A percentile compares a stretch with the other conserved stretches of the same genome.
These are phyloP conservation scores for Dipodomys spectabilis DNA, from an alignment of 2,113 vertebrate species.

Conservation along the genomic window DNA sequence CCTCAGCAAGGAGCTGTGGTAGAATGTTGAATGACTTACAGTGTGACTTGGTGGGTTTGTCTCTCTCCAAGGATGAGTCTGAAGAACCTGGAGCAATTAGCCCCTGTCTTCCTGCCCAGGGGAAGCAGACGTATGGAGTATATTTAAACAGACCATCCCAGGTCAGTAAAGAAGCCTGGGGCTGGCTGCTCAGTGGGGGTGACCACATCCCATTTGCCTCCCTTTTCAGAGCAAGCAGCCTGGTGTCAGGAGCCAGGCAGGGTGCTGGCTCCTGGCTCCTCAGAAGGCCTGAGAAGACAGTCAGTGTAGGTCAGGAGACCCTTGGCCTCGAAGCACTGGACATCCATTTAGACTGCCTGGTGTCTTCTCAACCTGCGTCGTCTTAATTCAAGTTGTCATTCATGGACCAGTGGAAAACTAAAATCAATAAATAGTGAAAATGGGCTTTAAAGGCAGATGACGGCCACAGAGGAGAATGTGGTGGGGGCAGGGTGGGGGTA, in stretches of 20 bases:
- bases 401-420: conserved; percentile 79
- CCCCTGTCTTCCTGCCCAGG: background rate
- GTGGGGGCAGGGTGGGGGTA: no score
- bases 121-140: rapidly evolving
- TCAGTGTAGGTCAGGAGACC: background rate
- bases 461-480: conserved; percentile 52
- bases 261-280: conserved; percentile 56
- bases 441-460: conserved; percentile 73
- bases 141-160: conserved; percentile 17
- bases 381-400: conserved; percentile 85
- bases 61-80: background rate
- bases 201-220: conserved; percentile 45
- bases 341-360: conserved; percentile 64
- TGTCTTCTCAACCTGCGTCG: conserved; percentile 80
- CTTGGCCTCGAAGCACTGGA: conserved; percentile 55
- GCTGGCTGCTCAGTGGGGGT: background rate
- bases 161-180: conserved; percentile 21
- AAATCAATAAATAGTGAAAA: conserved; percentile 86
- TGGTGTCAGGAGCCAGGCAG: conserved; percentile 62
- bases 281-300: background rate
- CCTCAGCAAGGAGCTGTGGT: background rate
- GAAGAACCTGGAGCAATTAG: background rate
- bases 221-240: conserved; percentile 70
- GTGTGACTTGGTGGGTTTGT: background rate
- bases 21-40: background rate